phyloP scores from a whole-genome alignment of 2,113 vertebrate genomes.

The Hippolais icterina region DNA sequence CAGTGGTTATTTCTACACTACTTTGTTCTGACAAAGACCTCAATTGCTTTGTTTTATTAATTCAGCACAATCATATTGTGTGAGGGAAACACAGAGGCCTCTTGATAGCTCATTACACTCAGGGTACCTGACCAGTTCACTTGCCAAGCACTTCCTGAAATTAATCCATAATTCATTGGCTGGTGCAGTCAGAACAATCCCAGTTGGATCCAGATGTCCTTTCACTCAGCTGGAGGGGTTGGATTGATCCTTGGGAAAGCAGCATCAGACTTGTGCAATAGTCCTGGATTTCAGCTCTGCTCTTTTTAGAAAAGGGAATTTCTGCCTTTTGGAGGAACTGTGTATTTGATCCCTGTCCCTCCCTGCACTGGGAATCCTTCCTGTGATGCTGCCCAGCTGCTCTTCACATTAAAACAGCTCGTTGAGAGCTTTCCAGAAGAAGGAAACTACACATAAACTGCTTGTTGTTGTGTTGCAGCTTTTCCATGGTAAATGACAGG shows the following conservation, averaged over 20 bases:
- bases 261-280: accelerated
- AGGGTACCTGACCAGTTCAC: background rate
- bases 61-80: accelerated
- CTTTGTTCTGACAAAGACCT: background rate
- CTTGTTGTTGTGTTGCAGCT: background rate
- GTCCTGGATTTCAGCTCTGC: accelerated
- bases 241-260: background rate
- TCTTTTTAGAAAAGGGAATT: background rate
- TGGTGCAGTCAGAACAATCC: background rate
- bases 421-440: background rate
- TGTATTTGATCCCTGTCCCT: background rate
- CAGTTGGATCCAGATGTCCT: background rate
- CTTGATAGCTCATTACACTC: background rate
- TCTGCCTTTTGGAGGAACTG: background rate
- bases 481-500: background rate
- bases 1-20: background rate
- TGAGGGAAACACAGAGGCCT: background rate
- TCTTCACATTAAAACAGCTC: background rate
- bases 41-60: background rate
- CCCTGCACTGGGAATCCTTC: accelerated
- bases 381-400: background rate
- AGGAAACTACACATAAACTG: background rate
- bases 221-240: background rate
- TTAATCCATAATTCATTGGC: background rate
- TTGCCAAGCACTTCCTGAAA: background rate